Evolutionary conservation across 2,797 vertebrate genomes (phyloP), one percentile per base, ranked within the genome.

Genomic region (Sebastes cheni): DNA sequence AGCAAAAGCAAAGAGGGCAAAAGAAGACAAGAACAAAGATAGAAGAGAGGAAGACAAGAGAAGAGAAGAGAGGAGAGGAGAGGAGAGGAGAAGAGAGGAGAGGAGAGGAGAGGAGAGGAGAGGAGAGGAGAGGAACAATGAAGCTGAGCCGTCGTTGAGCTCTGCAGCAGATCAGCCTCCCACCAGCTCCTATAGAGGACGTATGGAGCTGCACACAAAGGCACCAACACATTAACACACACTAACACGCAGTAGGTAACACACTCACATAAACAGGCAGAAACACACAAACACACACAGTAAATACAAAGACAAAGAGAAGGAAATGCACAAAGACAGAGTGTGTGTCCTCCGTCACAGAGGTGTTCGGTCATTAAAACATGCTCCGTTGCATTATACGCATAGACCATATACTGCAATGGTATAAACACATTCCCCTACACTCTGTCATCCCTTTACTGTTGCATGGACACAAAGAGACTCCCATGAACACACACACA

Each of bases 151-250:
- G 34, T 62, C 3, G 8, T 29, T 36, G 27, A 62, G 66, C 79
- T 74, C 80, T 80, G 84, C 86, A 75, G 79, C 46, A 54, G 74
- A 58, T 76, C 82, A 75, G 62, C 61, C 66, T 68, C 74, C 62
- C 32, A 65, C 36, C 80, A 70, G 75, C 85, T 56, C 80, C 80
- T 82, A 74, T 76, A 79, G 72, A 73, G 75, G 8, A 76, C 29
- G 54, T 83, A 82, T 80, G 36, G 80, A 77, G 71, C 79, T 52
- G 32, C 72, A 59, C 76, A 80, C 75, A 79, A 42, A 84, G 50
- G 36, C 71, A 52, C 36, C 50, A 16, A 62, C 36, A 69, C n/a
- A 39, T 5, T 4, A 12, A 69, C 23, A 65, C 68, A 58, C 25
- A n/a, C 25, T 5, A 3, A 52, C 36, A 71, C 39, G 8, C 42